Base-by-base conservation (phyloP, 2,888 invertebrate species). In the Cryptus armator region DNA sequence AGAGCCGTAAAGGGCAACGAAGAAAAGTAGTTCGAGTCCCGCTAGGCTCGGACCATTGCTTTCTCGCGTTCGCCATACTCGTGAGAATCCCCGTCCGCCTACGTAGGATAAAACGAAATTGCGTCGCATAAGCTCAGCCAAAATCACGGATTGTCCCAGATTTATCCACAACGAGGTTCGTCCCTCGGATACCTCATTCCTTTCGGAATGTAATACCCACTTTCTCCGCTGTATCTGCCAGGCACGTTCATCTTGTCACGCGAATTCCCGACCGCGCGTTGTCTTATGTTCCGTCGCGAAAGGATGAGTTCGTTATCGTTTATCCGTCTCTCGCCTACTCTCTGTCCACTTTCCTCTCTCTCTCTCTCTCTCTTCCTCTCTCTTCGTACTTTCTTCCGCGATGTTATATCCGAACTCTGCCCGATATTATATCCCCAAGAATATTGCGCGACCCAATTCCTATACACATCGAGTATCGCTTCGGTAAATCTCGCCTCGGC, bases 271-370 rank as follows among this genome's bases (percentile, higher is more conserved):
- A 37, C 37, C 37, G 37, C 37, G n/a, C 53, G 32, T 53, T 59
- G 44, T 80, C 51, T 43, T 48, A 24, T 24, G 48, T 44, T 37
- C n/a, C 10, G 19, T 2, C 24, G n/a, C 43, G 62, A 29, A 19
- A n/a, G 75, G 62, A 74, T 75, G 76, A 84, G 66, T 80, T 80
- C 46, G 62, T 75, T 76, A 75, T 64, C 48, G 74, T 48, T 75
- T 75, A 75, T 75, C 74, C 32, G 74, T 75, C 64, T 72, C 32
- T 75, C 74, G 48, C 48, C 46, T 48, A 48, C 16, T 64, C 16
- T 75, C 48, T 64, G 24, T 46, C 74, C 59, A 62, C 59, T 74
- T 46, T 29, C 19, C 32, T 64, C 4, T 3, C 56, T 44, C 56
- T 43, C n/a, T 14, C 43, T 56, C 71, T 14, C 48, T 16, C 51